phyloP scores from a whole-genome alignment of 2,113 vertebrate genomes.

The Eubucco bourcierii region DNA sequence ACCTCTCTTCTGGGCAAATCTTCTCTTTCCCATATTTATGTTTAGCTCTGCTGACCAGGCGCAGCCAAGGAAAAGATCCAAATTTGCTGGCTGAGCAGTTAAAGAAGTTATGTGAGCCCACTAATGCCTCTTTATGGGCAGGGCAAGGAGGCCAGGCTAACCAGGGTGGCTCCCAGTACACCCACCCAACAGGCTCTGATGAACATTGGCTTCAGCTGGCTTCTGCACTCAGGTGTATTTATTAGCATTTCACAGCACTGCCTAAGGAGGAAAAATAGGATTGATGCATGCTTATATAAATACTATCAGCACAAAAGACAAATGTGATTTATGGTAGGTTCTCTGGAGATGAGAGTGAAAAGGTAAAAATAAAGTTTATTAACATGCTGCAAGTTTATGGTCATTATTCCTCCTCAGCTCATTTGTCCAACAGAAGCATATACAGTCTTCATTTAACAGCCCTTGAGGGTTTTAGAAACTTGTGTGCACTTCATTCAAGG shows the following conservation, averaged over 20 bases:
- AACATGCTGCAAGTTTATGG: not conserved
- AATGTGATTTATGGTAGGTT: not conserved
- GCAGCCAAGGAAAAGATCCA: rapidly evolving
- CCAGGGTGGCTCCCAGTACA: not conserved
- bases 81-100: rapidly evolving
- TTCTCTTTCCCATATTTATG: rapidly evolving
- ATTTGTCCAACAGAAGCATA: not conserved
- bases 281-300: not conserved
- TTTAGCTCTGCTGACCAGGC: rapidly evolving
- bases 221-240: not conserved
- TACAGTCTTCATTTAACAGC: not conserved
- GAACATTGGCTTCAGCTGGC: not conserved
- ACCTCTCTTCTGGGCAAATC: no score
- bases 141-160: not conserved
- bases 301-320: not conserved
- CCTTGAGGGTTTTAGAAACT: not conserved
- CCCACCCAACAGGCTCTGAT: not conserved
- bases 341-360: not conserved
- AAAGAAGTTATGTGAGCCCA: rapidly evolving
- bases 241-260: rapidly evolving
- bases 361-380: not conserved
- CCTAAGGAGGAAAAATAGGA: no score
- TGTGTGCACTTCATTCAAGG: not conserved
- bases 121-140: not conserved
- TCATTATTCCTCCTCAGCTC: not conserved